Percentiles rank a stretch among this genome's conserved stretches.
phyloP scores from a whole-genome alignment of 2,797 vertebrate genomes.

The Mycteria americana region DNA sequence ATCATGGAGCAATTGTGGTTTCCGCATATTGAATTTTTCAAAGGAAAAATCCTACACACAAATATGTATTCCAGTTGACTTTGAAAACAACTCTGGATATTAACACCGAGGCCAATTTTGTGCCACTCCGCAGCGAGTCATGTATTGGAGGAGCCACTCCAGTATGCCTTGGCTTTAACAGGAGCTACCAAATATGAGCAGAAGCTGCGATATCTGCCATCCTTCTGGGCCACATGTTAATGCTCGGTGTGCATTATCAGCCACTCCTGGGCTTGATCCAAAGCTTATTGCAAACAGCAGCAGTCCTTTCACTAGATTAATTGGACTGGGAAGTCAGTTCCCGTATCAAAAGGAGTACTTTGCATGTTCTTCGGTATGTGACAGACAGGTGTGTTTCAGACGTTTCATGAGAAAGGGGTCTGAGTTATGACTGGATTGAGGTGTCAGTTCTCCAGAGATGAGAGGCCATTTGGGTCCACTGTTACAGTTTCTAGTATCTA shows the following conservation, averaged over 20 bases:
- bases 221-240: background rate
- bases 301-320: background rate
- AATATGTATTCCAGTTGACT: background rate
- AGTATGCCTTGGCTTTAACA: background rate
- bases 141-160: background rate
- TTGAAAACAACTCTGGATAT: background rate
- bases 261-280: background rate
- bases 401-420: background rate
- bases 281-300: background rate
- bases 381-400: background rate
- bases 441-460: background rate
- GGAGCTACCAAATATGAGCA: background rate
- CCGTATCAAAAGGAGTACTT: background rate
- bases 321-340: background rate
- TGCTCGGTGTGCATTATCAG: rapidly evolving
- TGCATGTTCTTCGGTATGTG: background rate
- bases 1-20: constrained; percentile 19
- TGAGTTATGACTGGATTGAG: background rate
- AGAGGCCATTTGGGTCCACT: background rate
- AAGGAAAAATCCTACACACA: background rate
- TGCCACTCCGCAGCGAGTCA: background rate
- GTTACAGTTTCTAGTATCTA: background rate
- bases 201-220: background rate
- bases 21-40: background rate
- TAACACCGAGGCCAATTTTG: background rate